phyloP scores from a whole-genome alignment of 2,797 vertebrate species.

The Coranthus polyacanthus region DNA sequence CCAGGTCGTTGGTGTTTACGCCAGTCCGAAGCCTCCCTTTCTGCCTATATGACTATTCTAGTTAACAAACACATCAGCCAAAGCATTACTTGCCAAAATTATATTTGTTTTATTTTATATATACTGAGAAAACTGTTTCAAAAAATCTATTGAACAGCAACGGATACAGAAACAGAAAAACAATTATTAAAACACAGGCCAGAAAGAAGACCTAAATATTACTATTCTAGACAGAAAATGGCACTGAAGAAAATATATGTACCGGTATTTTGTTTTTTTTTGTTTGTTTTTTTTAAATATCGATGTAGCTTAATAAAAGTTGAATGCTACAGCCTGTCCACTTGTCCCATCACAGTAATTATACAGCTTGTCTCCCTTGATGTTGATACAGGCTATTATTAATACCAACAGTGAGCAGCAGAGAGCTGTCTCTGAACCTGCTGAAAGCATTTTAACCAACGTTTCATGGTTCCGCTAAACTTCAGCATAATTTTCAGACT shows the following conservation, averaged over 20 bases:
- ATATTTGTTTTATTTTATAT: no score
- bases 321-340: not conserved
- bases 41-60: no score
- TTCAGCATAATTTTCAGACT: constrained; percentile 1
- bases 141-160: not conserved
- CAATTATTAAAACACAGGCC: not conserved
- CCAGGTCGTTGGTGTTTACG: no score
- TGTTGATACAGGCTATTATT: constrained; percentile 3
- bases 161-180: not conserved
- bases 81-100: no score
- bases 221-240: not conserved
- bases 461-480: constrained; percentile 10
- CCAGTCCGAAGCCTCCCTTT: no score
- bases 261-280: not conserved
- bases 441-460: not conserved
- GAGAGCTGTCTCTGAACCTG: constrained; percentile 16
- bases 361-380: not conserved
- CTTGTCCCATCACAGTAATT: not conserved
- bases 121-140: no score
- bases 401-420: constrained; percentile 65
- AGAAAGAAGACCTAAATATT: not conserved
- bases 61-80: no score
- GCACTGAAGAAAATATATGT: not conserved
- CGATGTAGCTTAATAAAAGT: not conserved
- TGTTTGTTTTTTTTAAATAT: no score